Base-by-base conservation (phyloP, 1,140 invertebrate genomes). In the Atopsyche davidsoni region DNA sequence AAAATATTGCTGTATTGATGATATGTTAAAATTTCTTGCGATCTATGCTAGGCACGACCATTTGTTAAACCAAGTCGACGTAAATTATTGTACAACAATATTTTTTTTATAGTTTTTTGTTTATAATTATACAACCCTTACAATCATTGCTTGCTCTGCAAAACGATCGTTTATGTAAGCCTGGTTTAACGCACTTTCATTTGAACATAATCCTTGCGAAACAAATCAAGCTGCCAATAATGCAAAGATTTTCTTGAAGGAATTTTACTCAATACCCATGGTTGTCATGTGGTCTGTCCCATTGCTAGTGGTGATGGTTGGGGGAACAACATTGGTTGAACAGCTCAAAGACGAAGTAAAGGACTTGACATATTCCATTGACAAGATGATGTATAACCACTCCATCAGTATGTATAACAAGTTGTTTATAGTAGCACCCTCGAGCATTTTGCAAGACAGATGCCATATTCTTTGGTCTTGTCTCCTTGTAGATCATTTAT, bases 351-450 rank as follows among this genome's bases (percentile, higher is more conserved):
- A 41, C 17, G 31, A 51, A 41, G 21, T 46, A 3, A 31, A 43
- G 3, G 43, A 47, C 14, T 21, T 42, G n/a, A 34, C 46, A 6
- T 25, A 22, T 7, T 38, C 16, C n/a, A 41, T 57, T 11, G 46
- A 57, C 17, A 57, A 57, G 51, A 19, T 57, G 22, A 46, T 19
- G 2, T 46, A 47, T 6, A 53, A 41, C 16, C 36, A 46, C 2
- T 13, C 18, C 6, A 46, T 53, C n/a, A 42, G 55, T 57, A 28
- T 32, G 39, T n/a, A n/a, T n/a, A n/a, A n/a, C n/a, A n/a, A n/a
- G n/a, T n/a, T n/a, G n/a, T n/a, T n/a, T n/a, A n/a, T n/a, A n/a
- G n/a, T n/a, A n/a, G n/a, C n/a, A n/a, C n/a, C n/a, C n/a, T n/a
- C n/a, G n/a, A n/a, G n/a, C n/a, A n/a, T n/a, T n/a, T n/a, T n/a